Percentiles rank a stretch among this genome's conserved stretches.
Conservation (phyloP, 2,888 invertebrate species). For the Dryococelus australis region DNA sequence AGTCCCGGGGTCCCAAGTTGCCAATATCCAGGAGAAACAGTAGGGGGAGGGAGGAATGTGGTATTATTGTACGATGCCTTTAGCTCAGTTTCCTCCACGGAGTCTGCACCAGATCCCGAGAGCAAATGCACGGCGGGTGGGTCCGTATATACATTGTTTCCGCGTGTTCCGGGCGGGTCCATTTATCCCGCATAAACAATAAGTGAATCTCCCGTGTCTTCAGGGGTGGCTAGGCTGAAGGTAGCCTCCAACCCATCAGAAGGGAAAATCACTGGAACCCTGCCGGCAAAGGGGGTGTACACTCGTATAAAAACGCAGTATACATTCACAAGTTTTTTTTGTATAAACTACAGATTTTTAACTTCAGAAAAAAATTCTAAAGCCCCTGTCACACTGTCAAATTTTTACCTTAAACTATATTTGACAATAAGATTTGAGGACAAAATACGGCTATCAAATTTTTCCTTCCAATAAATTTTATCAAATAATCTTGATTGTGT, state of each 20-base stretch:
- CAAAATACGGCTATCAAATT: no score
- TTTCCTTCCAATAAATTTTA: no score
- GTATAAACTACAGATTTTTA: no score
- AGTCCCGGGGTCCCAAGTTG: conserved; percentile 27
- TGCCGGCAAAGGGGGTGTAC: no score
- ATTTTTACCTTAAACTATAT: no score
- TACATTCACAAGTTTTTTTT: no score
- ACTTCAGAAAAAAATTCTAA: no score
- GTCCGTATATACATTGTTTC: conserved; percentile 23
- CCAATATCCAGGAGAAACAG: conserved; percentile 26
- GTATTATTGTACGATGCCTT: neutral
- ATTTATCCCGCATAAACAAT: conserved; percentile 19
- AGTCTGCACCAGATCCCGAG: neutral
- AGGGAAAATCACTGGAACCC: no score
- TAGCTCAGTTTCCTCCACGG: neutral
- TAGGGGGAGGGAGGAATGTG: neutral
- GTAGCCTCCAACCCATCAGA: neutral
- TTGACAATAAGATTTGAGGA: no score
- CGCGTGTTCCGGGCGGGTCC: conserved; percentile 7
- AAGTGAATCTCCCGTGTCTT: conserved; percentile 2
- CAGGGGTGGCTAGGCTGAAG: neutral
- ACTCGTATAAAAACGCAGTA: no score
- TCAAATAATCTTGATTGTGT: no score
- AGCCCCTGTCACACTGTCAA: no score
- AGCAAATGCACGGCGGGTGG: neutral